Conservation (phyloP, 2,113 vertebrate genomes). For the Synodontis membranacea region DNA sequence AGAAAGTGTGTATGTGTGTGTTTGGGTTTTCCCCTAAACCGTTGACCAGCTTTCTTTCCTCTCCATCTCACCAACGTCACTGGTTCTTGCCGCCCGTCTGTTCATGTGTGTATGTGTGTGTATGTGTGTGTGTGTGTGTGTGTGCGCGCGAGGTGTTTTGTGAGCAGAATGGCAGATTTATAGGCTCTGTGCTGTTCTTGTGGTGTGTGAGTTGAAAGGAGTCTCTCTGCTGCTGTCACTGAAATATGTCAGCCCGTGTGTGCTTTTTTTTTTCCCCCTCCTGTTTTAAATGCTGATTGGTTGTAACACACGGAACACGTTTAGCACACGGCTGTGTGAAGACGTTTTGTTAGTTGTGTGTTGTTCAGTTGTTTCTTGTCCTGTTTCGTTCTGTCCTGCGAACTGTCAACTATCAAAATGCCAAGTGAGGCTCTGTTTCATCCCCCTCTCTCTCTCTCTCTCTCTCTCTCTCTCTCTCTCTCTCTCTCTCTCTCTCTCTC, state of each 20-base stretch:
- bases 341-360: conserved; percentile 20
- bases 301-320: conserved; percentile 35
- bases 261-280: conserved; percentile 15
- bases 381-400: conserved; percentile 67
- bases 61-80: conserved; percentile 21
- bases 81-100: conserved; percentile 28
- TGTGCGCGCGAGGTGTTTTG: conserved; percentile 46
- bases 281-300: conserved; percentile 38
- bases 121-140: conserved; percentile 45
- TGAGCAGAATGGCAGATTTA: conserved; percentile 55
- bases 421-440: conserved; percentile 56
- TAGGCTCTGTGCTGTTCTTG: conserved; percentile 49
- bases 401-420: conserved; percentile 72
- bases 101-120: conserved; percentile 31
- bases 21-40: conserved; percentile 40
- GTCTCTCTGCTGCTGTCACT: conserved; percentile 55
- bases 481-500: conserved; percentile 31
- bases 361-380: conserved; percentile 60
- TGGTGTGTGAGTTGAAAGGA: conserved; percentile 50
- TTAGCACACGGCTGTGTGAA: conserved; percentile 23
- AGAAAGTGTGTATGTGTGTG: conserved; percentile 33
- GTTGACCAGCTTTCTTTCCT: conserved; percentile 38
- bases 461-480: background rate
- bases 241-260: conserved; percentile 45
- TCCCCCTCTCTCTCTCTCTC: conserved; percentile 24